Evolutionary conservation across 2,113 vertebrate species (phyloP).

Genomic region (Mesoclemmys tuberculata): DNA sequence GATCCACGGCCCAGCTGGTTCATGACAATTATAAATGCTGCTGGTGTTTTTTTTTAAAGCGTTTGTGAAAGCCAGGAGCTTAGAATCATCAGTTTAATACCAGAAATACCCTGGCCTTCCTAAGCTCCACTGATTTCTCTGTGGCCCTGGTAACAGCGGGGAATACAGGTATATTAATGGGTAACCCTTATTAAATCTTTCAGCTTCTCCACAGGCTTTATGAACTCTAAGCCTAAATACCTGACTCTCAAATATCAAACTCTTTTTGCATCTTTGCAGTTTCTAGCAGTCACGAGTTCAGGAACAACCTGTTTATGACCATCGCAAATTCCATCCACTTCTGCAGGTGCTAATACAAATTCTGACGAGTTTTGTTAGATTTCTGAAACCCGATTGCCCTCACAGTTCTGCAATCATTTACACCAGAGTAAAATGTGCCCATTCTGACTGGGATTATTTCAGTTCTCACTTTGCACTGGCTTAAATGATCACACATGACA

Average conservation of each 20-base stretch:
- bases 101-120: background rate
- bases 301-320: background rate
- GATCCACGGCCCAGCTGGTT: fast-evolving
- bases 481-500: background rate
- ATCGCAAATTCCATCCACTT: background rate
- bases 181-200: fast-evolving
- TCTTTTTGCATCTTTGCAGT: background rate
- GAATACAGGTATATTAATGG: fast-evolving
- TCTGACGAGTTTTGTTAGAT: background rate
- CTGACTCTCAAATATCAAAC: background rate
- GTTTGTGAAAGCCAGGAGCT: fast-evolving
- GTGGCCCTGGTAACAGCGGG: background rate
- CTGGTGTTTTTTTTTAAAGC: background rate
- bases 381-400: background rate
- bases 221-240: background rate
- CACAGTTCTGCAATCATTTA: background rate
- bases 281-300: background rate
- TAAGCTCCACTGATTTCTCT: background rate
- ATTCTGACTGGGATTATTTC: background rate
- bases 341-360: background rate
- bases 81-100: background rate
- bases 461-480: background rate
- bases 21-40: background rate
- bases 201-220: background rate
- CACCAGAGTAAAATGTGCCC: background rate